These are phyloP conservation scores for Epizoanthus illoricatus DNA, from an alignment of 92 coral and sea anemone species.

Conservation along the genomic window DNA sequence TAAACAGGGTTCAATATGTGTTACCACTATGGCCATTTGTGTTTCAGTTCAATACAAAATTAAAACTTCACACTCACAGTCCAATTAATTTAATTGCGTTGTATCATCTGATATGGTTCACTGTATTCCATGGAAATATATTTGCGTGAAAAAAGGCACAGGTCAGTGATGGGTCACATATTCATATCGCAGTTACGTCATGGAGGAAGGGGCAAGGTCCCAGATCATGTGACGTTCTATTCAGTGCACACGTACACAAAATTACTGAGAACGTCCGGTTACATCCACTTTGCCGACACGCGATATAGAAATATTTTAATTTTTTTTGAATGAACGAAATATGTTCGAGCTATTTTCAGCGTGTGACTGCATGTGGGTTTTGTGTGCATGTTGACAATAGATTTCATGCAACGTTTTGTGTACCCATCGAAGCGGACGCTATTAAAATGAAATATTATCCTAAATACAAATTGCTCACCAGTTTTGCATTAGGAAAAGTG, in stretches of 20 bases:
- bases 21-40: background rate
- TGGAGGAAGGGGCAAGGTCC: background rate
- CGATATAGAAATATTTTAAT: too few relatives aligned
- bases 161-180: background rate
- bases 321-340: background rate
- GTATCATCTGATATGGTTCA: background rate
- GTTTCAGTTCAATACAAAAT: background rate
- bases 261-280: background rate
- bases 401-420: background rate
- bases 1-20: background rate
- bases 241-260: too few relatives aligned
- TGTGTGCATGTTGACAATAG: too few relatives aligned
- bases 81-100: background rate
- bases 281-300: too few relatives aligned
- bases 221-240: background rate
- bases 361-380: background rate
- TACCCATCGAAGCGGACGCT: background rate
- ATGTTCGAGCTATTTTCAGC: background rate
- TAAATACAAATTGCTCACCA: background rate
- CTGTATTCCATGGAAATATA: background rate
- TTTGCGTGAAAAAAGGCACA: background rate
- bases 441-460: background rate
- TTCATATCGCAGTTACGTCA: background rate
- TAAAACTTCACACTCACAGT: background rate
- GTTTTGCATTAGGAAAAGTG: background rate